Conservation (phyloP, 2,113 vertebrate genomes). For the Halcyon malimbica region DNA sequence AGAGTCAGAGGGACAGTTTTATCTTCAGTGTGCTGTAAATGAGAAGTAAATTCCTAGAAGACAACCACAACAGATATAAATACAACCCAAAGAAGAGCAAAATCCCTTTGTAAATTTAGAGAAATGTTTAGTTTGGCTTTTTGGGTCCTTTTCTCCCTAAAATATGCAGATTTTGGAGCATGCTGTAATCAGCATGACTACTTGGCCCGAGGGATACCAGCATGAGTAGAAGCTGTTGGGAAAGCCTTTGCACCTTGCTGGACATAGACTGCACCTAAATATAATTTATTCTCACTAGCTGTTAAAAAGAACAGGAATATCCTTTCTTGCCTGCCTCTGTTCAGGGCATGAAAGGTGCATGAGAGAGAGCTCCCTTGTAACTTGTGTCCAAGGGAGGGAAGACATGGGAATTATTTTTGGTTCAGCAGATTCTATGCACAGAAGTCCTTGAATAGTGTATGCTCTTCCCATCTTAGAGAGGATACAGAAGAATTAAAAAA, state of each 20-base stretch:
- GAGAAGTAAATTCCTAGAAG: not conserved
- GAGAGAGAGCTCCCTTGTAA: not conserved
- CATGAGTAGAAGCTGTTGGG: not conserved
- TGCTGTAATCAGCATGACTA: not conserved
- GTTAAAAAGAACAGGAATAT: not conserved
- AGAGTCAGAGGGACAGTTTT: slow-evolving; percentile 21
- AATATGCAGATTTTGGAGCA: not conserved
- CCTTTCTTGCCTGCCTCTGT: not conserved
- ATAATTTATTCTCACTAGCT: not conserved
- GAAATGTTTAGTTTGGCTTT: not conserved
- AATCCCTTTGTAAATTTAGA: not conserved
- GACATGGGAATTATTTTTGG: not conserved
- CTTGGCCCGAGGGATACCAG: not conserved
- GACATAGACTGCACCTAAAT: not conserved
- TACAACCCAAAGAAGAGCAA: not conserved
- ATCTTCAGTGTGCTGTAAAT: not conserved
- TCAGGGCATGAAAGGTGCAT: not conserved
- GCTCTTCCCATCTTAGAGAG: not conserved
- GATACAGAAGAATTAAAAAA: not conserved
- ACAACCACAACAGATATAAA: not conserved
- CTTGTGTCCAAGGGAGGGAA: not conserved
- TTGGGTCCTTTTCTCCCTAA: not conserved
- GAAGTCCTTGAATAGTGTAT: not conserved
- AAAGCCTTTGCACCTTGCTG: not conserved
- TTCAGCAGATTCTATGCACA: not conserved